phyloP scores from a whole-genome alignment of 2,888 invertebrate genomes.

The Cantharis rustica region DNA sequence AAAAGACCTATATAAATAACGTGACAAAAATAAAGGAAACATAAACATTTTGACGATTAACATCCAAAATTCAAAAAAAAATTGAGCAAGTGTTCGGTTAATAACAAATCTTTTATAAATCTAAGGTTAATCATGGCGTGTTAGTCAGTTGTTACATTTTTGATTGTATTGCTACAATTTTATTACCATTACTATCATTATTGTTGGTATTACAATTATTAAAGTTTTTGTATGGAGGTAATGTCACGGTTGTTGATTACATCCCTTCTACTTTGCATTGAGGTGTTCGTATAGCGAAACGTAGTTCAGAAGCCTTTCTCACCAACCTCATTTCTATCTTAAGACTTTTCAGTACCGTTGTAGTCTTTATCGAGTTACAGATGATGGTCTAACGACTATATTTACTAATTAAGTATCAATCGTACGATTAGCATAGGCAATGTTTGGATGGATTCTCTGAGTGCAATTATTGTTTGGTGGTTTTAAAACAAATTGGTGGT shows the following conservation, averaged over 20 bases:
- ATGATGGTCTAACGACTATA: constrained; percentile 39
- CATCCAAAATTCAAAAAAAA: neutral
- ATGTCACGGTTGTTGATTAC: constrained; percentile 36
- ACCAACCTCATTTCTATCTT: constrained; percentile 51
- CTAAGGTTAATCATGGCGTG: neutral
- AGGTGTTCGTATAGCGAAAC: constrained; percentile 46
- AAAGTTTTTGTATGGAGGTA: constrained; percentile 32
- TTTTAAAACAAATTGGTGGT: neutral
- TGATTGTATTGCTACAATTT: neutral
- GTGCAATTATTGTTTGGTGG: neutral
- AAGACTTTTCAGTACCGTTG: constrained; percentile 46
- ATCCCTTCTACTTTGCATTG: constrained; percentile 38
- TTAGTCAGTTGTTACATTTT: neutral
- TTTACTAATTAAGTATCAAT: neutral
- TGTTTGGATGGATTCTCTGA: neutral
- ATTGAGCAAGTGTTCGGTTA: neutral
- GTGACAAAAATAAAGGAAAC: neutral
- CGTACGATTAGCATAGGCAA: neutral
- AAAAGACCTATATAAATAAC: neutral
- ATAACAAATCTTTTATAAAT: neutral
- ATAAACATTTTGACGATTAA: neutral
- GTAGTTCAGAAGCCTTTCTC: constrained; percentile 43
- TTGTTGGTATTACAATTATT: constrained; percentile 5
- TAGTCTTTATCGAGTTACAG: constrained; percentile 38
- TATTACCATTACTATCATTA: neutral